A percentile compares a stretch with the other conserved stretches of the same genome.
These are phyloP conservation scores for Pogonophryne albipinna DNA, from an alignment of 2,797 vertebrate species.

Conservation along the genomic window DNA sequence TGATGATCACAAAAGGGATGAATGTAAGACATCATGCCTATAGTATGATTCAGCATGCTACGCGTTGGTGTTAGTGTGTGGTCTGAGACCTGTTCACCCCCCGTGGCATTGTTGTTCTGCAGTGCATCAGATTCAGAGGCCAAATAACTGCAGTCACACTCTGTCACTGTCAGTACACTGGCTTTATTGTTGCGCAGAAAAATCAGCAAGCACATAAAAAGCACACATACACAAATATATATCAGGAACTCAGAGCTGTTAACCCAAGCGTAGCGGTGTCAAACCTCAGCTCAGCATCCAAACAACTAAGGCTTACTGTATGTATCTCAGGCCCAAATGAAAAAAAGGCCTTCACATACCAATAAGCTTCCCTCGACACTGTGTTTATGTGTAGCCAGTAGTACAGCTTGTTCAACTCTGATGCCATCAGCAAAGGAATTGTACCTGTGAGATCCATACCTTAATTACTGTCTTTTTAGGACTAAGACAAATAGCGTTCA, in stretches of 20 bases:
- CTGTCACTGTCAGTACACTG: constrained; percentile 1
- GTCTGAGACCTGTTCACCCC: constrained; percentile 20
- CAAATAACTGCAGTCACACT: constrained; percentile 47
- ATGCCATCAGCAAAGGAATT: constrained; percentile 47
- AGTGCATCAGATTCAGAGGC: constrained; percentile 41
- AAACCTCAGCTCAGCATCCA: constrained; percentile 41
- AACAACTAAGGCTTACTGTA: constrained; percentile 35
- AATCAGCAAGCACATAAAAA: constrained; percentile 23
- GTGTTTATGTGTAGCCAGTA: constrained; percentile 51
- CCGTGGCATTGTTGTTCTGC: constrained; percentile 35
- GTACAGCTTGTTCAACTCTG: constrained; percentile 19
- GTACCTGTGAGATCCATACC: constrained; percentile 31
- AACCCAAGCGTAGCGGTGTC: constrained; percentile 43
- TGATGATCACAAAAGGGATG: constrained; percentile 6
- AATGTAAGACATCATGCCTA: background rate
- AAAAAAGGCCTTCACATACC: constrained; percentile 48
- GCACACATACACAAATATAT: constrained; percentile 19
- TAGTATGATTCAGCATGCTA: constrained; percentile 13
- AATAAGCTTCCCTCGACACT: constrained; percentile 53
- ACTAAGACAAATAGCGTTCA: constrained; percentile 7
- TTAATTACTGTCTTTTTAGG: constrained; percentile 10
- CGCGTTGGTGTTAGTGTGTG: constrained; percentile 9
- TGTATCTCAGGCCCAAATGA: constrained; percentile 40
- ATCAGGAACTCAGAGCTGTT: constrained; percentile 37
- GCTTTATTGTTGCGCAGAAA: constrained; percentile 26